phyloP scores from a whole-genome alignment of 2,113 vertebrate species.

The Sander lucioperca region DNA sequence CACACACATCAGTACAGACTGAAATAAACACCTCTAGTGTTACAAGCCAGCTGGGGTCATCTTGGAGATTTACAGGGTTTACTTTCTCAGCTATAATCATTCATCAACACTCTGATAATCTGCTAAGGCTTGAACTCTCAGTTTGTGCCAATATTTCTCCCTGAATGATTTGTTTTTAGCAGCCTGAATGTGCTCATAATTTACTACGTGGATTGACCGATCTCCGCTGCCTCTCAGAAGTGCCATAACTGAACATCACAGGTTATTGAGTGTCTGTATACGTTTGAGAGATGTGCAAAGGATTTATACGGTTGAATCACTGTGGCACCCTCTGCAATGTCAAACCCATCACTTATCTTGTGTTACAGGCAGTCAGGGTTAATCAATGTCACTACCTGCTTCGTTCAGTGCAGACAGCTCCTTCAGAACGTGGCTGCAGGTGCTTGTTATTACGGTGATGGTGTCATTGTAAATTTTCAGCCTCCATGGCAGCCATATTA shows the following conservation, averaged over 20 bases:
- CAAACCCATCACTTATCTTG: slow-evolving; percentile 54
- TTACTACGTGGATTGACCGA: slow-evolving; percentile 13
- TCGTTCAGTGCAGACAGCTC: slow-evolving; percentile 52
- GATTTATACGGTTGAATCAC: slow-evolving; percentile 51
- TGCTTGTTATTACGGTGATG: slow-evolving; percentile 68
- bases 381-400: slow-evolving; percentile 67
- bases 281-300: slow-evolving; percentile 34
- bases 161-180: slow-evolving; percentile 37
- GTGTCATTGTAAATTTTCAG: slow-evolving; percentile 71
- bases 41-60: slow-evolving; percentile 30
- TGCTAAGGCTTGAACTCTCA: slow-evolving; percentile 21
- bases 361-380: slow-evolving; percentile 66
- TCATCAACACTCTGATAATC: slow-evolving; percentile 47
- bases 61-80: slow-evolving; percentile 38
- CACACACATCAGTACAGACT: slow-evolving; percentile 42
- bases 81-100: slow-evolving; percentile 46
- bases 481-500: slow-evolving; percentile 70
- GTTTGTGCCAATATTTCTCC: slow-evolving; percentile 37
- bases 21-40: slow-evolving; percentile 60
- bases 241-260: slow-evolving; percentile 27
- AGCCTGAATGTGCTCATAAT: slow-evolving; percentile 38
- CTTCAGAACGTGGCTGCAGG: slow-evolving; percentile 68
- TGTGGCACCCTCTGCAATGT: slow-evolving; percentile 19
- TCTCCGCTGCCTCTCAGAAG: slow-evolving; percentile 25
- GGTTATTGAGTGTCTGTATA: slow-evolving; percentile 22